Percentiles rank a stretch among this genome's conserved stretches.
phyloP scores from a whole-genome alignment of 2,888 invertebrate genomes.

The Druceiella hillmani region DNA sequence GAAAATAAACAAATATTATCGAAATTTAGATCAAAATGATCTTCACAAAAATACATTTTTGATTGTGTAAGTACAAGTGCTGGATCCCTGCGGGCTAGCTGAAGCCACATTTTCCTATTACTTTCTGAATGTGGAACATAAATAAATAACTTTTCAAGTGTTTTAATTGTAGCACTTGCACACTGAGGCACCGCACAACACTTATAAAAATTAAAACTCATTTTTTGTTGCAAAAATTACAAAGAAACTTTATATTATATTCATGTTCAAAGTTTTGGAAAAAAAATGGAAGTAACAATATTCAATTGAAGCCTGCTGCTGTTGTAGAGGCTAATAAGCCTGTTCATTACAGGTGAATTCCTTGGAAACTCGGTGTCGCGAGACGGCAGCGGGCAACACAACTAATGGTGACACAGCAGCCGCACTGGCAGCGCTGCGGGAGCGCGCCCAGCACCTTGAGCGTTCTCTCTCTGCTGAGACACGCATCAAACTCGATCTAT shows the following conservation, averaged over 20 bases:
- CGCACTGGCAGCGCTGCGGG: slow-evolving; percentile 77
- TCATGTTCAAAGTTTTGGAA: slow-evolving; percentile 38
- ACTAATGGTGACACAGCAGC: slow-evolving; percentile 30
- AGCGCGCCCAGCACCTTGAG: slow-evolving; percentile 89
- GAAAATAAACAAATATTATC: too few relatives aligned
- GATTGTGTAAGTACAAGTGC: slow-evolving; percentile 29
- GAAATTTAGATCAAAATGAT: too few relatives aligned
- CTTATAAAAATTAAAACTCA: neutral
- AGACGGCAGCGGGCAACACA: neutral
- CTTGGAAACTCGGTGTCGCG: slow-evolving; percentile 42
- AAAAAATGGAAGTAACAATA: too few relatives aligned
- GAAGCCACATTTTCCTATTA: too few relatives aligned
- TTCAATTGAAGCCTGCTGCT: too few relatives aligned
- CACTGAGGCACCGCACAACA: too few relatives aligned
- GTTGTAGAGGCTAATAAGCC: too few relatives aligned
- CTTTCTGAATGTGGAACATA: too few relatives aligned
- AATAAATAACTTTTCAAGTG: too few relatives aligned
- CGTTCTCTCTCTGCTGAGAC: slow-evolving; percentile 94
- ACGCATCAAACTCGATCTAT: slow-evolving; percentile 94
- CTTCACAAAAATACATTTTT: too few relatives aligned
- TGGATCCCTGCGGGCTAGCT: slow-evolving; percentile 29
- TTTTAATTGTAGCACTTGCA: too few relatives aligned
- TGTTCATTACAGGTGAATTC: slow-evolving; percentile 31
- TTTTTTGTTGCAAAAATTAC: too few relatives aligned
- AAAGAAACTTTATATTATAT: slow-evolving; percentile 19